Conservation (phyloP, 37 sponge, comb jelly and placozoan genomes). For the Tethya wilhelma region DNA sequence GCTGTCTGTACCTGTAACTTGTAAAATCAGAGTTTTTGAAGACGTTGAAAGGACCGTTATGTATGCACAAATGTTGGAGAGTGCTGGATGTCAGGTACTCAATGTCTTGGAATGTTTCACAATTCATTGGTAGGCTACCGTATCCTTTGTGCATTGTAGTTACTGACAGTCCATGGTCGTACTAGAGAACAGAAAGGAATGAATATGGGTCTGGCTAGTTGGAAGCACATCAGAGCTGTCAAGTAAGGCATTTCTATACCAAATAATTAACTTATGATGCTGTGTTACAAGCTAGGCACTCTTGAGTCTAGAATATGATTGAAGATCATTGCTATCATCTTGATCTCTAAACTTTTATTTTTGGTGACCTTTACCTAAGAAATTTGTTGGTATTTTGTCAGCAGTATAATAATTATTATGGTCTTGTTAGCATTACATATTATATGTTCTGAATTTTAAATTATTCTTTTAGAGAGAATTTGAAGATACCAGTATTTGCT, state of each 20-base stretch:
- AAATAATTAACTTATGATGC: neutral
- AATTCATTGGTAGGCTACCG: neutral
- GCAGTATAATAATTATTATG: too few relatives aligned
- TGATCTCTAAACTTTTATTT: too few relatives aligned
- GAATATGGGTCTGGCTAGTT: constrained; percentile 91
- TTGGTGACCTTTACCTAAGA: neutral
- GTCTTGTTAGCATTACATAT: too few relatives aligned
- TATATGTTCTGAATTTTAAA: too few relatives aligned
- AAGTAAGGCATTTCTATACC: constrained; percentile 51
- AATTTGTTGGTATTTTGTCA: neutral
- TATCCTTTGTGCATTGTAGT: constrained; percentile 9
- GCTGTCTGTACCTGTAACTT: constrained; percentile 91
- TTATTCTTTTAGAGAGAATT: constrained; percentile 52
- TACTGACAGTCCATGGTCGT: constrained; percentile 97
- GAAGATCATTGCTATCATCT: too few relatives aligned
- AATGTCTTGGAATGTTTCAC: too few relatives aligned
- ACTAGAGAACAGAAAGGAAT: constrained; percentile 91
- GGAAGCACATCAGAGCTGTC: constrained; percentile 94
- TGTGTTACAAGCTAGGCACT: too few relatives aligned
- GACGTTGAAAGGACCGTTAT: constrained; percentile 89
- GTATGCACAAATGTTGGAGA: constrained; percentile 95
- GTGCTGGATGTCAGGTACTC: constrained; percentile 90
- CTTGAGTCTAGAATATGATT: too few relatives aligned
- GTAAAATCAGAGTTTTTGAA: constrained; percentile 95
- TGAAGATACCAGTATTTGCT: constrained; percentile 96